Evolutionary conservation across 2,888 invertebrate genomes (phyloP).

Genomic region (Euclidia mi): DNA sequence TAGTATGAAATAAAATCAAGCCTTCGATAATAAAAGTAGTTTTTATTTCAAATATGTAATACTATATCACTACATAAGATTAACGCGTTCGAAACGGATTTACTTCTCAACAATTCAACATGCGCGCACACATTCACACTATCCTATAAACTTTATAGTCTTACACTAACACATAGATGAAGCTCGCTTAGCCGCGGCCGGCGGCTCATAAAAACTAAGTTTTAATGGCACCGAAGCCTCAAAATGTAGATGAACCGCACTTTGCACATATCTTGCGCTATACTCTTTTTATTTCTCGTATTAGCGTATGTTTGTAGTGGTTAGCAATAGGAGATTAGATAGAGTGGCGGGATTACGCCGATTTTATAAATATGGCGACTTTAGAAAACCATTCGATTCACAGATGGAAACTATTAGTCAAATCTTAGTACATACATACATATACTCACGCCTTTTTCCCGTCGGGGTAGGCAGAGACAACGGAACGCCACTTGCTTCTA

Average conservation of each 20-base stretch:
- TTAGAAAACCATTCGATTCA: too few species aligned
- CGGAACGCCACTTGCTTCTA: too few species aligned
- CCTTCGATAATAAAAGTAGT: too few species aligned
- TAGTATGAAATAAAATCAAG: too few species aligned
- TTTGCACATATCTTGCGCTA: slow-evolving; percentile 27
- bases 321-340: not conserved
- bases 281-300: slow-evolving; percentile 4
- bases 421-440: too few species aligned
- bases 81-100: slow-evolving; percentile 11
- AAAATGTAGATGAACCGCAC: slow-evolving; percentile 36
- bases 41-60: too few species aligned
- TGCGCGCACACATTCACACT: slow-evolving; percentile 1
- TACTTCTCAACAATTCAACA: slow-evolving; percentile 9
- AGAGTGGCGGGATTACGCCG: too few species aligned
- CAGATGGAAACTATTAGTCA: too few species aligned
- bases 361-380: too few species aligned
- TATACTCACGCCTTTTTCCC: too few species aligned
- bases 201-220: slow-evolving; percentile 46
- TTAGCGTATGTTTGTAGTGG: not conserved
- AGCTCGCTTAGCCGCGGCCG: slow-evolving; percentile 21
- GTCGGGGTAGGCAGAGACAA: too few species aligned
- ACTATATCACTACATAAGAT: too few species aligned
- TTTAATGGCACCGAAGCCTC: slow-evolving; percentile 32
- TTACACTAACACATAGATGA: not conserved
- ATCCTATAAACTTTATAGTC: not conserved